phyloP scores from a whole-genome alignment of 2,113 vertebrate species.

The Alligator sinensis region DNA sequence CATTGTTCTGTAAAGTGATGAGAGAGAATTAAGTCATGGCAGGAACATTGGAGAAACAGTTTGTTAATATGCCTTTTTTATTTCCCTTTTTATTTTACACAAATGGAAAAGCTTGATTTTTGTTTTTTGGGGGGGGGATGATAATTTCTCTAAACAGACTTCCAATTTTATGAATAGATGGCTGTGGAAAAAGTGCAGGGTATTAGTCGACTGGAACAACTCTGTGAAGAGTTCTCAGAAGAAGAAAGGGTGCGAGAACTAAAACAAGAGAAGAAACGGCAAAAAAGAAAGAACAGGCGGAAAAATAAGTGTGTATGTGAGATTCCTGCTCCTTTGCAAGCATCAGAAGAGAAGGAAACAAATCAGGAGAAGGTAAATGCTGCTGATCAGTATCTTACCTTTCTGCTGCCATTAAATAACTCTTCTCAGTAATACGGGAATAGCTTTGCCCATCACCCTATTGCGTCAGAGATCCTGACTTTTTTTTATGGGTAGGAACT shows the following conservation, averaged over 20 bases:
- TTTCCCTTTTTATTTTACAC: neutral
- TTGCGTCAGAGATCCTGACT: neutral
- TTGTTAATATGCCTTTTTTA: neutral
- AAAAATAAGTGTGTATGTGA: conserved; percentile 96
- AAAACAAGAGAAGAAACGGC: conserved; percentile 97
- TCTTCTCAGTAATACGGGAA: neutral
- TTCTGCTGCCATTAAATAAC: neutral
- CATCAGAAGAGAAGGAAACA: conserved; percentile 85
- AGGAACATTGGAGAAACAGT: neutral
- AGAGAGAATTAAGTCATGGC: no score
- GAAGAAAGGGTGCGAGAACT: conserved; percentile 95
- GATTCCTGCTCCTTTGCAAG: conserved; percentile 82
- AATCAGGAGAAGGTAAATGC: conserved; percentile 86
- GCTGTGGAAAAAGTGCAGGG: conserved; percentile 97
- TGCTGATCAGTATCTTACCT: neutral
- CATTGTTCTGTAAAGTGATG: no score
- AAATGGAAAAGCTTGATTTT: conserved; percentile 22
- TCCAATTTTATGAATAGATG: conserved; percentile 83
- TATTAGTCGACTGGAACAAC: conserved; percentile 95
- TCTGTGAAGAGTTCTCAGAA: conserved; percentile 96
- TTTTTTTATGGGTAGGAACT: neutral
- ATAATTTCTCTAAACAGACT: conserved; percentile 10
- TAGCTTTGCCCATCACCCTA: neutral
- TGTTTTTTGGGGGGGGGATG: neutral
- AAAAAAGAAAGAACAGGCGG: conserved; percentile 95